phyloP scores from a whole-genome alignment of 2,888 invertebrate species.

The Lasioglossum morio region DNA sequence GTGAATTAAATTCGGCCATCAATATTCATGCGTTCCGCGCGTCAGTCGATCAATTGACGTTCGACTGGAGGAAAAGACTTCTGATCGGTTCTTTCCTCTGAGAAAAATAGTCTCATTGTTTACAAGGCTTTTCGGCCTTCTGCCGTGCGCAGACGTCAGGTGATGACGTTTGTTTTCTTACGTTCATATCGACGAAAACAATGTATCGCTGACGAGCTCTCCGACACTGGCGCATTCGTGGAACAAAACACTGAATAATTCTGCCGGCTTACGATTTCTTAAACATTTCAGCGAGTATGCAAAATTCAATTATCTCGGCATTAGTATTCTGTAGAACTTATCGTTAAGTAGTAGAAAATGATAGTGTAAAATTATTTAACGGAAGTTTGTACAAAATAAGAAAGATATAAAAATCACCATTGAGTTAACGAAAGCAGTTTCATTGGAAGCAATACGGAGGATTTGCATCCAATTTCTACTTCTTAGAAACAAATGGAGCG shows the following conservation, averaged over 20 bases:
- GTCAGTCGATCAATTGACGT: slow-evolving; percentile 26
- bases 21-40: slow-evolving; percentile 38
- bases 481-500: neutral
- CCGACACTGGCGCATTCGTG: neutral
- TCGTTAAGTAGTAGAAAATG: neutral
- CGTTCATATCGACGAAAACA: neutral
- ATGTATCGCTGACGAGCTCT: neutral
- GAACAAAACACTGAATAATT: neutral
- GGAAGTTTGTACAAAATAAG: neutral
- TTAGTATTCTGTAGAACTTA: neutral
- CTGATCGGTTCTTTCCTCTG: neutral
- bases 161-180: neutral
- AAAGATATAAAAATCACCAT: neutral
- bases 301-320: neutral
- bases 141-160: neutral
- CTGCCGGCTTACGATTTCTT: neutral
- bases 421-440: neutral
- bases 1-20: slow-evolving; percentile 14
- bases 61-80: neutral
- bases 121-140: neutral
- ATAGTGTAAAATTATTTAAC: too few relatives aligned
- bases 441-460: neutral
- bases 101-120: neutral
- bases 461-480: neutral
- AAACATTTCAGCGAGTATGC: neutral